These are phyloP conservation scores for Hormaphis cornu DNA, from an alignment of 1,140 invertebrate species.

Conservation along the genomic window DNA sequence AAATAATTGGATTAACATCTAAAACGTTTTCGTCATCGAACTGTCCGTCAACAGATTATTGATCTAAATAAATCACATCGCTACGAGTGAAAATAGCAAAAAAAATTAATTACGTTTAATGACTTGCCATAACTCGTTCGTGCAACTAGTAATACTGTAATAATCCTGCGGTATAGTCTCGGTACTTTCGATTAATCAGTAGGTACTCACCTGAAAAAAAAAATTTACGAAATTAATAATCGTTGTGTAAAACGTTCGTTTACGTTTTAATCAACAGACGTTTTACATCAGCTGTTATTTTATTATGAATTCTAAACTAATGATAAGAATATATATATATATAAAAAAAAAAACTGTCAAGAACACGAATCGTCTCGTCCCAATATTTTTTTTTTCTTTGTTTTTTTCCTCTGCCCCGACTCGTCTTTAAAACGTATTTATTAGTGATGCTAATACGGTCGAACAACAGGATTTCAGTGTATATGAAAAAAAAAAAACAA, in stretches of 20 bases:
- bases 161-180: not conserved
- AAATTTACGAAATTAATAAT: not conserved
- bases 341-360: not conserved
- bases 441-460: not conserved
- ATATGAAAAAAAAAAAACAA: not conserved
- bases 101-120: too few relatives aligned
- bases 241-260: not conserved
- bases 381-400: not conserved
- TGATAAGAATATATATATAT: not conserved
- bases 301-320: too few relatives aligned
- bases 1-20: too few relatives aligned
- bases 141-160: too few relatives aligned
- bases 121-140: too few relatives aligned
- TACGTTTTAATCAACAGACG: too few relatives aligned
- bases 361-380: constrained; percentile 8
- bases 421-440: not conserved
- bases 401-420: not conserved
- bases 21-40: too few relatives aligned
- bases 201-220: constrained; percentile 21
- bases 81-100: too few relatives aligned
- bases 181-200: not conserved
- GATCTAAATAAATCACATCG: too few relatives aligned
- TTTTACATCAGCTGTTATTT: not conserved
- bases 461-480: constrained; percentile 18
- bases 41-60: too few relatives aligned